phyloP scores from a whole-genome alignment of 2,113 vertebrate genomes.

The Oncorhynchus masou region DNA sequence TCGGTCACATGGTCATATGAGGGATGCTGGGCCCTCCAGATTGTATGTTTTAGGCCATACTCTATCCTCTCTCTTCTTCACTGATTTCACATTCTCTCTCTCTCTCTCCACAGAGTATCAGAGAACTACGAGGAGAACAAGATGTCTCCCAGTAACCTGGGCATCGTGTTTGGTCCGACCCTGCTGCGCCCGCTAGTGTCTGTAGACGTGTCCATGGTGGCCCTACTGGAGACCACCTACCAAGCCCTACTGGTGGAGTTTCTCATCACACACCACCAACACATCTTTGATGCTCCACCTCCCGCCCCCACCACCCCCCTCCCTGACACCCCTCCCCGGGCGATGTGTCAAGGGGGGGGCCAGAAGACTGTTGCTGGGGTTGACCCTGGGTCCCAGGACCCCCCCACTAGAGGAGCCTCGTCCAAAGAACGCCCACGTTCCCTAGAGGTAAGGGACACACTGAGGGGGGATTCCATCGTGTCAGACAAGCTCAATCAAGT shows the following conservation, averaged over 20 bases:
- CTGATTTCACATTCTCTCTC: background rate
- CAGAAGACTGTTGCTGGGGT: slow-evolving; percentile 11
- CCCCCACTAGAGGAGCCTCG: slow-evolving; percentile 15
- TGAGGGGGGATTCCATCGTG: background rate
- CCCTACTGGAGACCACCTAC: slow-evolving; percentile 83
- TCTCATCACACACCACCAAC: slow-evolving; percentile 80
- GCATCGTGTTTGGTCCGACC: slow-evolving; percentile 91
- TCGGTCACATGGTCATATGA: too few species aligned
- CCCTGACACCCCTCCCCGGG: slow-evolving; percentile 46
- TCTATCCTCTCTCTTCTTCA: background rate
- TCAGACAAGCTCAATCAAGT: too few species aligned
- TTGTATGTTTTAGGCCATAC: background rate
- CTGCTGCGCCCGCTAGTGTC: slow-evolving; percentile 78
- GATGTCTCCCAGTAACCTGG: slow-evolving; percentile 90
- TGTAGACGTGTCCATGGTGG: slow-evolving; percentile 72
- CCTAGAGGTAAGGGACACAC: slow-evolving; percentile 64
- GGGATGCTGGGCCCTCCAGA: background rate
- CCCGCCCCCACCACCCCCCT: slow-evolving; percentile 57
- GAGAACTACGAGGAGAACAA: slow-evolving; percentile 84
- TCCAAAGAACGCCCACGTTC: slow-evolving; percentile 65
- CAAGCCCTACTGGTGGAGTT: slow-evolving; percentile 87
- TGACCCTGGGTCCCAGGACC: slow-evolving; percentile 9
- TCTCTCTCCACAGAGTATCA: slow-evolving; percentile 76
- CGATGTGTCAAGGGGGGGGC: slow-evolving; percentile 31
- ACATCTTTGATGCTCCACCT: slow-evolving; percentile 68